phyloP scores from a whole-genome alignment of 2,797 vertebrate species.

The Liasis olivaceus region DNA sequence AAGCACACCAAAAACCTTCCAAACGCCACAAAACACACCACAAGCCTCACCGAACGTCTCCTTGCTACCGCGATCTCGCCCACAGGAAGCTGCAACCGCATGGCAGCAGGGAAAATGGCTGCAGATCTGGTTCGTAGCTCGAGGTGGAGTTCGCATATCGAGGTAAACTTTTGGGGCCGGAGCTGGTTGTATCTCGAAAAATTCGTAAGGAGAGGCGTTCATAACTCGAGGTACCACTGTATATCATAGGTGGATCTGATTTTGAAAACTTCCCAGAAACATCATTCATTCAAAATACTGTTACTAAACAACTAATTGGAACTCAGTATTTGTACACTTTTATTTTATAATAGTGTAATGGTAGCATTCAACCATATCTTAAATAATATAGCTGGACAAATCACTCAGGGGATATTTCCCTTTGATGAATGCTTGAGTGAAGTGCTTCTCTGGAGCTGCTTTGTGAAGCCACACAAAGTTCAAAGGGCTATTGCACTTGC shows the following conservation, averaged over 20 bases:
- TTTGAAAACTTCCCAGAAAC: background rate
- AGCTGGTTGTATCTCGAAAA: no score
- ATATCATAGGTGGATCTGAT: background rate
- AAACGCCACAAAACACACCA: no score
- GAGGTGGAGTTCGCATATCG: no score
- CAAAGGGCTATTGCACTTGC: background rate
- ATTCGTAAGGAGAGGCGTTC: no score
- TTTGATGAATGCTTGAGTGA: background rate
- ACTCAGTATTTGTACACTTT: slow-evolving; percentile 20
- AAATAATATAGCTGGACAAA: background rate
- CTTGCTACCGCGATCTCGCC: no score
- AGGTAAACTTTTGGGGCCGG: no score
- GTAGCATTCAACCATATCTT: slow-evolving; percentile 61
- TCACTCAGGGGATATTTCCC: background rate
- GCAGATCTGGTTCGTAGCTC: no score
- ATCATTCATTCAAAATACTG: background rate
- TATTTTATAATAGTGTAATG: slow-evolving; percentile 28
- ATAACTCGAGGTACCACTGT: no score
- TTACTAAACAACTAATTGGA: background rate
- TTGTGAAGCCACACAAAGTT: background rate
- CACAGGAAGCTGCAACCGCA: no score
- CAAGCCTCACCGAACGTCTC: no score
- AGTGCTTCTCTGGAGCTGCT: background rate
- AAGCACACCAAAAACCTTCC: no score
- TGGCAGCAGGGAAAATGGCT: no score